These are phyloP conservation scores for Halcyon leucocephala DNA, from an alignment of 2,797 vertebrate species.

Conservation along the genomic window DNA sequence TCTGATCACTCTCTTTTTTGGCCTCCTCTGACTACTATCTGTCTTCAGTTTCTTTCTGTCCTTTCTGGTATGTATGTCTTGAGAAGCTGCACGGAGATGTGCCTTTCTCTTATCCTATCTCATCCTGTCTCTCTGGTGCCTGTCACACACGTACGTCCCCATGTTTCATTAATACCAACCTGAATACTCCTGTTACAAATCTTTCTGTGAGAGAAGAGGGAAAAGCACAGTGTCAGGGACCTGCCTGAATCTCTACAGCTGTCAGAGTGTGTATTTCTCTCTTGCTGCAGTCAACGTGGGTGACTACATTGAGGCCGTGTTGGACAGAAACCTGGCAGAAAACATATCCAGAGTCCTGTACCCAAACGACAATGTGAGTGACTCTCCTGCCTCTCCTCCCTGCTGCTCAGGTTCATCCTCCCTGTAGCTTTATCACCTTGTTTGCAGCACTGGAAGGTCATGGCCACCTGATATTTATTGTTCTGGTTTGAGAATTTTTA, in stretches of 20 bases:
- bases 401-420: not conserved
- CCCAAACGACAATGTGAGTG: conserved; percentile 89
- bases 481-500: not conserved
- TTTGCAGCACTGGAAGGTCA: not conserved
- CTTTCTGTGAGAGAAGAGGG: not conserved
- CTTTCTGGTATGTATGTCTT: not conserved
- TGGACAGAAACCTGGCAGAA: conserved; percentile 90
- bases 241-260: not conserved
- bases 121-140: not conserved
- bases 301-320: conserved; percentile 87
- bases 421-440: not conserved
- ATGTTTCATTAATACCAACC: not conserved
- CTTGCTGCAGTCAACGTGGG: conserved; percentile 84
- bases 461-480: not conserved
- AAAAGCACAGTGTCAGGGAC: not conserved
- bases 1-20: not conserved
- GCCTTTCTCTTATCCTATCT: not conserved
- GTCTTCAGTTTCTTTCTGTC: not conserved
- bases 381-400: not conserved
- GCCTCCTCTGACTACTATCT: not conserved
- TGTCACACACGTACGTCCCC: not conserved
- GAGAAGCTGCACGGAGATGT: not conserved
- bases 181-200: not conserved
- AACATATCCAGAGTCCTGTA: conserved; percentile 91
- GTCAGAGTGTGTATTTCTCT: conserved; percentile 15